These are phyloP conservation scores for Sisor rabdophorus DNA, from an alignment of 2,113 vertebrate species.

Conservation along the genomic window DNA sequence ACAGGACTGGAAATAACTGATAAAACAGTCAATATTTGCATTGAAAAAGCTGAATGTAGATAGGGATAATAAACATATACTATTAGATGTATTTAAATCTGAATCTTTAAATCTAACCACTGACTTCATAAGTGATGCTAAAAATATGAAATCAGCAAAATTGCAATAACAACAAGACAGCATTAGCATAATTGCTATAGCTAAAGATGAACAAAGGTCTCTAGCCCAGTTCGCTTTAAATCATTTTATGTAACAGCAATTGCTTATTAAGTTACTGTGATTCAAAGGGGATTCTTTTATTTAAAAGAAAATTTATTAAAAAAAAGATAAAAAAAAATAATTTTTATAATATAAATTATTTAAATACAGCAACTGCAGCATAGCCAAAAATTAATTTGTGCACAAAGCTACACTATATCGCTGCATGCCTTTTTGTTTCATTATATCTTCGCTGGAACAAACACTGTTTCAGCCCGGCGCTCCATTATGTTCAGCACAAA, in stretches of 20 bases:
- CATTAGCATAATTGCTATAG: conserved; percentile 17
- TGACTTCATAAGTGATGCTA: neutral
- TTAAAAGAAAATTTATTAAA: neutral
- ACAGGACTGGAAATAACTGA: neutral
- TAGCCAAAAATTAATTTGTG: too few species aligned
- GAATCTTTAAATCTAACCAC: neutral
- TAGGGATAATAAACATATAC: neutral
- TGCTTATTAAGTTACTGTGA: neutral
- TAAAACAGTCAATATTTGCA: neutral
- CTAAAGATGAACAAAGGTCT: neutral
- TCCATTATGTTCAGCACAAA: too few species aligned
- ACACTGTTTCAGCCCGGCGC: too few species aligned
- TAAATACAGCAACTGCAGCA: too few species aligned
- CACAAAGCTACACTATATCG: neutral
- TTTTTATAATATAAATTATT: too few species aligned
- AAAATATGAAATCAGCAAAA: conserved; percentile 1
- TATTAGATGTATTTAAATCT: neutral
- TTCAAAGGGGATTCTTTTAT: neutral
- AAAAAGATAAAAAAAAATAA: too few species aligned
- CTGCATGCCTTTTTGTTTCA: too few species aligned
- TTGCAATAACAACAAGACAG: conserved; percentile 8
- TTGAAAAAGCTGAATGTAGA: neutral
- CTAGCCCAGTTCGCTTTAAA: neutral
- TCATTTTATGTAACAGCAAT: neutral
- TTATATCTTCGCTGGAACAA: too few species aligned